Conservation (phyloP, 2,888 invertebrate genomes). For the Hypena proboscidalis region DNA sequence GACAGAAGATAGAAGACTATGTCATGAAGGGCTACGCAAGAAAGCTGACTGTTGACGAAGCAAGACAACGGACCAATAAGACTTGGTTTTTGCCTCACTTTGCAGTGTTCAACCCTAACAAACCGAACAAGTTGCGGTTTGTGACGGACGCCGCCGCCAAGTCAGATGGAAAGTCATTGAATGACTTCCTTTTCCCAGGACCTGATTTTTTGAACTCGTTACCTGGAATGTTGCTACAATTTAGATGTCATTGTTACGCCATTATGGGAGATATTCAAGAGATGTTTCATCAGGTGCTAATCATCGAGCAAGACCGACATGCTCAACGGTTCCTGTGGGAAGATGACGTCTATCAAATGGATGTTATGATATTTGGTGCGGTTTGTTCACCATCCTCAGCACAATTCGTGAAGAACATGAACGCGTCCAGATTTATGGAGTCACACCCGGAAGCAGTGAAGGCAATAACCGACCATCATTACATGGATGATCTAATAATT, state of each 20-base stretch:
- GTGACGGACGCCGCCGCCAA: slow-evolving; percentile 1
- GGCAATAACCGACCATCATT: too few species aligned
- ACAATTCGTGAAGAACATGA: not conserved
- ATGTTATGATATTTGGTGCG: not conserved
- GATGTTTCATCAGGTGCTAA: not conserved
- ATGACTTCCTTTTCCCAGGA: slow-evolving; percentile 1
- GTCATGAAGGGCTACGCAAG: too few species aligned
- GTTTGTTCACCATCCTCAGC: not conserved
- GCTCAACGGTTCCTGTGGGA: not conserved
- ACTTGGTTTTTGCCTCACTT: slow-evolving; percentile 5
- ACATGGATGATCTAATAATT: too few species aligned
- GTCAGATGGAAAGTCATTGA: slow-evolving; percentile 2
- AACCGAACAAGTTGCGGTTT: slow-evolving; percentile 9
- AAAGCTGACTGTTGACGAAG: too few species aligned
- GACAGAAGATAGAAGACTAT: too few species aligned
- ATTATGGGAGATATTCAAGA: not conserved
- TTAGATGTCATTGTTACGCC: not conserved
- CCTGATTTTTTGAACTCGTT: slow-evolving; percentile 1
- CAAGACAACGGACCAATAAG: too few species aligned
- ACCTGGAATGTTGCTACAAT: not conserved
- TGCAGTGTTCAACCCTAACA: slow-evolving; percentile 7
- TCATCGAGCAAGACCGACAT: not conserved
- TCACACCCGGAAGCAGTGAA: too few species aligned
- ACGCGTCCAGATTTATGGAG: too few species aligned
- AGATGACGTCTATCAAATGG: not conserved